Conservation (phyloP, 2,888 invertebrate genomes). For the Cordylochernes scorpioides region DNA sequence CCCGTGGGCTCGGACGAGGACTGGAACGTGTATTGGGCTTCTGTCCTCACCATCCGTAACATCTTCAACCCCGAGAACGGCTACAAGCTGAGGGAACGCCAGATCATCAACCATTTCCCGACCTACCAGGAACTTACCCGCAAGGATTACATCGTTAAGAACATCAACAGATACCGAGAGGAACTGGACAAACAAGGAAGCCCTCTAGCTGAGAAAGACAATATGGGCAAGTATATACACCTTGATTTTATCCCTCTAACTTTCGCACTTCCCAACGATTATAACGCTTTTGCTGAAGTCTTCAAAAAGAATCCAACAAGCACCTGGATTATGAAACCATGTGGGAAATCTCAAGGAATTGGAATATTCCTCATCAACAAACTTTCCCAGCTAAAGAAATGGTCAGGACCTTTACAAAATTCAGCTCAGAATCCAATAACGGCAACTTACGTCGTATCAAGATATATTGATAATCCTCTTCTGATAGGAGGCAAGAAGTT, state of each 20-base stretch:
- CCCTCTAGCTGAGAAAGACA: conserved; percentile 53
- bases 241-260: conserved; percentile 72
- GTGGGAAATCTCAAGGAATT: conserved; percentile 64
- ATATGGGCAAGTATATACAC: conserved; percentile 23
- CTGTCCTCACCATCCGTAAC: conserved; percentile 57
- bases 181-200: conserved; percentile 72
- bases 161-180: conserved; percentile 71
- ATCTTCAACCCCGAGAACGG: conserved; percentile 31
- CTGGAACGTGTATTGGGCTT: conserved; percentile 32
- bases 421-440: conserved; percentile 26
- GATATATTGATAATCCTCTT: conserved; percentile 79
- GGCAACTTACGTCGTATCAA: conserved; percentile 84
- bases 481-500: conserved; percentile 88
- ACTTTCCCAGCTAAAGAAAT: conserved; percentile 55
- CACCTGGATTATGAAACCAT: conserved; percentile 95
- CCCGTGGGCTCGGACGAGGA: conserved; percentile 2
- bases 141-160: conserved; percentile 82
- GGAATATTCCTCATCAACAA: conserved; percentile 88
- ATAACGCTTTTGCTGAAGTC: conserved; percentile 88
- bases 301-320: conserved; percentile 75
- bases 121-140: conserved; percentile 80
- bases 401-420: conserved; percentile 15
- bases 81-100: conserved; percentile 18
- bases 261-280: conserved; percentile 76
- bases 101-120: conserved; percentile 78